Conservation (phyloP, 2,797 vertebrate genomes). For the Spea hammondii region DNA sequence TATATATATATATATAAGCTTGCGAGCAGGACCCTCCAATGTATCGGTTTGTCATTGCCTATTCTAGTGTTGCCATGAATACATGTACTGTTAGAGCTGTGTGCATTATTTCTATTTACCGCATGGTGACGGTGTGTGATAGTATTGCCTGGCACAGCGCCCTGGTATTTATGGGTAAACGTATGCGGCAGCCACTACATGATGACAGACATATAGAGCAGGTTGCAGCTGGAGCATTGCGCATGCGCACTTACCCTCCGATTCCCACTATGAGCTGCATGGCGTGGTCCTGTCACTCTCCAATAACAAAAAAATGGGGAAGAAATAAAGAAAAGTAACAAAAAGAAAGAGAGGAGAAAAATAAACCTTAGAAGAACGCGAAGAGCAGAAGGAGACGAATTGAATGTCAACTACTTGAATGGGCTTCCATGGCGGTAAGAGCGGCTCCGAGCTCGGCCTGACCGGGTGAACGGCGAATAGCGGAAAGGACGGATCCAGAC, state of each 20-base stretch:
- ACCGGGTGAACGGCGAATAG: constrained; percentile 1
- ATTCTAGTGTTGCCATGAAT: no score
- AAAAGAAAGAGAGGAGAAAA: neutral
- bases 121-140: neutral
- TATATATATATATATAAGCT: no score
- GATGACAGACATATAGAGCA: neutral
- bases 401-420: constrained; percentile 80
- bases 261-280: constrained; percentile 88
- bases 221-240: constrained; percentile 19
- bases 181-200: neutral
- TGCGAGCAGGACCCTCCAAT: no score
- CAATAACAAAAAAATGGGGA: neutral
- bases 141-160: neutral
- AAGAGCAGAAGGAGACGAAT: constrained; percentile 72
- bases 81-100: no score
- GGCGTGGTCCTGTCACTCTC: constrained; percentile 18
- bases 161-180: no score
- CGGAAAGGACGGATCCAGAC: neutral
- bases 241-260: constrained; percentile 75
- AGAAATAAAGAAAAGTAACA: neutral
- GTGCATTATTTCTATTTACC: no score
- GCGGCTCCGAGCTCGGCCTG: constrained; percentile 33
- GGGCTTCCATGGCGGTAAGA: constrained; percentile 69
- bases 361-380: constrained; percentile 54
- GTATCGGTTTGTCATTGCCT: no score